phyloP scores from a whole-genome alignment of 1,140 invertebrate genomes.

The Pentalonia nigronervosa region DNA sequence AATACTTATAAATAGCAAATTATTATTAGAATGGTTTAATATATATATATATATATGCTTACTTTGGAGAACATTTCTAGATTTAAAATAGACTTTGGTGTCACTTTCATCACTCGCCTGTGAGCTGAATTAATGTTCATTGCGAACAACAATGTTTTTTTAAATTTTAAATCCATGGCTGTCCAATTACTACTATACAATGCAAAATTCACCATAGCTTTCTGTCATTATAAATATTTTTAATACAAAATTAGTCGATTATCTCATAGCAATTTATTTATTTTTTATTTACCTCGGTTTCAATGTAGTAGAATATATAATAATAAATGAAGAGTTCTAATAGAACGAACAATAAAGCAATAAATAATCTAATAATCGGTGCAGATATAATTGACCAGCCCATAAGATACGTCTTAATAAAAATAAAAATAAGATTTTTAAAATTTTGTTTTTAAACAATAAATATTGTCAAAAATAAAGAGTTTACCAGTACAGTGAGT shows the following conservation, averaged over 20 bases:
- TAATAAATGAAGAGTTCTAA: neutral
- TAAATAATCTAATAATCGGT: neutral
- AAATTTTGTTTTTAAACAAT: too few species aligned
- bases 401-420: neutral
- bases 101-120: neutral
- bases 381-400: neutral
- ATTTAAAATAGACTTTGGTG: neutral
- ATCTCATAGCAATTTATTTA: neutral
- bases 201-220: neutral
- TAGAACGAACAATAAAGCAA: neutral
- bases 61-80: conserved; percentile 12
- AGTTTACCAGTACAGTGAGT: neutral
- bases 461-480: neutral
- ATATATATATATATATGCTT: too few species aligned
- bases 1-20: neutral
- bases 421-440: neutral
- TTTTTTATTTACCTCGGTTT: neutral
- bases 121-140: neutral
- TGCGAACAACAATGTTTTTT: neutral
- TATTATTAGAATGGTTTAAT: neutral
- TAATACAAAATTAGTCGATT: neutral
- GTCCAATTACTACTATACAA: conserved; percentile 39
- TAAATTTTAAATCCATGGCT: conserved; percentile 18
- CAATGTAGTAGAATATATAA: neutral
- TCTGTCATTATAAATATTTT: neutral